A percentile compares a stretch with the other conserved stretches of the same genome.
Evolutionary conservation across 2,888 invertebrate species (phyloP).

Genomic region (Drosophila seclusa): DNA sequence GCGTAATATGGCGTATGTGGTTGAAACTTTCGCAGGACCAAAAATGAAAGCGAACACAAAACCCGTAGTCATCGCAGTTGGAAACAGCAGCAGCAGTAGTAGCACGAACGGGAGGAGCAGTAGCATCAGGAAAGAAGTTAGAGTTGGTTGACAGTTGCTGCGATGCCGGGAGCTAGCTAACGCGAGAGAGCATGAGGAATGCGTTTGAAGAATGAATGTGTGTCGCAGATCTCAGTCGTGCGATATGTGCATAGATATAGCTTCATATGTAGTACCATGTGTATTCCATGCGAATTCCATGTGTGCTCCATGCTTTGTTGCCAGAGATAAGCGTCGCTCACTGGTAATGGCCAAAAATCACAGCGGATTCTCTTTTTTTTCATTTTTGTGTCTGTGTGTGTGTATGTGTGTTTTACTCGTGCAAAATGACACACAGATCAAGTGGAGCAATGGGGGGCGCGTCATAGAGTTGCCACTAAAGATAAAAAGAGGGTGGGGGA

Average conservation of each 20-base stretch:
- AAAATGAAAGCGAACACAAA: conserved; percentile 30
- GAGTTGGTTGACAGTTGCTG: conserved; percentile 7
- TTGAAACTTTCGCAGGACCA: conserved; percentile 56
- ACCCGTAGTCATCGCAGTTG: not conserved
- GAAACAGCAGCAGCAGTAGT: not conserved
- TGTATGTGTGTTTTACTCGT: conserved; percentile 38
- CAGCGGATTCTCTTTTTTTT: conserved; percentile 58
- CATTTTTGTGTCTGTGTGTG: conserved; percentile 17
- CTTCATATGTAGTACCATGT: conserved; percentile 52
- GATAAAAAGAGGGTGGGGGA: not conserved
- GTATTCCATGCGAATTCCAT: conserved; percentile 45
- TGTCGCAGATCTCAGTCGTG: conserved; percentile 63
- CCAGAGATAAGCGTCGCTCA: conserved; percentile 63
- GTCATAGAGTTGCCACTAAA: conserved; percentile 11
- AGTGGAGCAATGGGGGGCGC: conserved; percentile 50
- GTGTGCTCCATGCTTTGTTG: conserved; percentile 60
- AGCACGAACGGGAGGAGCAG: not conserved
- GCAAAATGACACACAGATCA: conserved; percentile 68
- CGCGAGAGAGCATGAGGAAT: conserved; percentile 50
- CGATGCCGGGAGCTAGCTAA: conserved; percentile 10
- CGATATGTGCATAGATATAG: conserved; percentile 68
- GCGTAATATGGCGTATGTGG: conserved; percentile 66
- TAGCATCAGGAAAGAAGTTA: not conserved
- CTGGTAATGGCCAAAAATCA: conserved; percentile 78
- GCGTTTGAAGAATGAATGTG: conserved; percentile 66